These are phyloP conservation scores for Holothuria scabra DNA, from an alignment of 53 echinoderm and acorn worm species.

Conservation along the genomic window DNA sequence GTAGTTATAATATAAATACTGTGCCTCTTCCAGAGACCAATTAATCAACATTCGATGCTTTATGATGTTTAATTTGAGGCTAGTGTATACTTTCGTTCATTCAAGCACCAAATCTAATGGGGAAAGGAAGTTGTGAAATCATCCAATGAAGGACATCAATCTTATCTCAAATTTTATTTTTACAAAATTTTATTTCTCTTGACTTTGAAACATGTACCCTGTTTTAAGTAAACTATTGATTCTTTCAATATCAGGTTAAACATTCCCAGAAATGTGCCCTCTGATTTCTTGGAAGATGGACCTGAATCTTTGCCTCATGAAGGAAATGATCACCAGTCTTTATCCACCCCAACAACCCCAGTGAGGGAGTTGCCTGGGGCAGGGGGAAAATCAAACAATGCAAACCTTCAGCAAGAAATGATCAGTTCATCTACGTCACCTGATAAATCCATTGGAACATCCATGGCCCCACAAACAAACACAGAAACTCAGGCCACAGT, in stretches of 20 bases:
- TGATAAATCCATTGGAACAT: conserved; percentile 53
- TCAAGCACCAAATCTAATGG: no score
- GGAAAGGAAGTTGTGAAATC: no score
- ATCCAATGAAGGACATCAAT: no score
- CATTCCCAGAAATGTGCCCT: conserved; percentile 77
- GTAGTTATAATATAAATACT: no score
- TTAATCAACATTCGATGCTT: no score
- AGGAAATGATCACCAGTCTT: conserved; percentile 48
- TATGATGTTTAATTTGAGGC: no score
- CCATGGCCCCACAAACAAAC: conserved; percentile 21
- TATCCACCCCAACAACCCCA: conserved; percentile 63
- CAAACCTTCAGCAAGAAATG: conserved; percentile 82
- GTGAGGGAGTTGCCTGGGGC: conserved; percentile 58
- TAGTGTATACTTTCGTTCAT: no score
- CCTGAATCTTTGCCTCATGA: conserved; percentile 49
- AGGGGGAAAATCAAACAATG: conserved; percentile 58
- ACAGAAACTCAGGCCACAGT: conserved; percentile 93
- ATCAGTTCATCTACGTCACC: conserved; percentile 76
- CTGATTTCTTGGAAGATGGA: conserved; percentile 73
- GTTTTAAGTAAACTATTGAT: not conserved
- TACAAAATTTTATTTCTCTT: no score
- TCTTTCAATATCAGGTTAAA: conserved; percentile 64
- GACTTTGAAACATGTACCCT: no score
- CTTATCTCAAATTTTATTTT: no score
- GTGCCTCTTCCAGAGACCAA: no score